Conservation (phyloP, 2,797 vertebrate genomes). For the Hapalemur alaotrensis region DNA sequence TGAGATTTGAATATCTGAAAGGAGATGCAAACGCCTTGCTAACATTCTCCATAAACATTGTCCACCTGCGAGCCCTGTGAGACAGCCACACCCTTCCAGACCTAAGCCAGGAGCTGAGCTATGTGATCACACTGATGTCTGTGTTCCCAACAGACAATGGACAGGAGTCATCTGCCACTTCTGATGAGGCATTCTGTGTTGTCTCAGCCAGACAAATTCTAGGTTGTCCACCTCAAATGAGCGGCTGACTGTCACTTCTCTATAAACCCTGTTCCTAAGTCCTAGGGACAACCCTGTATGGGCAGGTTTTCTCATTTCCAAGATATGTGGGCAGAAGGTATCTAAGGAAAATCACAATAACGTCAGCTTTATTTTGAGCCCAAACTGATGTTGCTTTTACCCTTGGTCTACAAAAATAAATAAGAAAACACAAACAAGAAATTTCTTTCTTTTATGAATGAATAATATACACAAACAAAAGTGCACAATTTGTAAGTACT, state of each 20-base stretch:
- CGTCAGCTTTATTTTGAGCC: not conserved
- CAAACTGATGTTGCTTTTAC: not conserved
- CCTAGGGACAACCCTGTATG: not conserved
- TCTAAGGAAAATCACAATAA: not conserved
- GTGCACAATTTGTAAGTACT: not conserved
- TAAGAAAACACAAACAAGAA: not conserved
- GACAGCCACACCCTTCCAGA: not conserved
- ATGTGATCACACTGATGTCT: not conserved
- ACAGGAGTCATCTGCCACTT: not conserved
- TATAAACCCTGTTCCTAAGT: not conserved
- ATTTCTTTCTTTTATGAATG: not conserved
- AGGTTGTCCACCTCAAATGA: not conserved
- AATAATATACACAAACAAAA: not conserved
- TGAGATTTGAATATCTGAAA: not conserved
- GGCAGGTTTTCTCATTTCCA: not conserved
- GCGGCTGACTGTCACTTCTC: not conserved
- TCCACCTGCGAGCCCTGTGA: not conserved
- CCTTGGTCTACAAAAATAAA: not conserved
- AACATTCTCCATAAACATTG: not conserved
- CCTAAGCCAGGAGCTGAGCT: not conserved
- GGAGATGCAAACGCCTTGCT: not conserved
- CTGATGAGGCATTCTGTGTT: not conserved
- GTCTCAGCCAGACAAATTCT: not conserved
- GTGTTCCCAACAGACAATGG: rapidly evolving
- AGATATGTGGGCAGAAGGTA: not conserved